These are phyloP conservation scores for Salpingus planirostris DNA, from an alignment of 2,888 invertebrate species.

Conservation along the genomic window DNA sequence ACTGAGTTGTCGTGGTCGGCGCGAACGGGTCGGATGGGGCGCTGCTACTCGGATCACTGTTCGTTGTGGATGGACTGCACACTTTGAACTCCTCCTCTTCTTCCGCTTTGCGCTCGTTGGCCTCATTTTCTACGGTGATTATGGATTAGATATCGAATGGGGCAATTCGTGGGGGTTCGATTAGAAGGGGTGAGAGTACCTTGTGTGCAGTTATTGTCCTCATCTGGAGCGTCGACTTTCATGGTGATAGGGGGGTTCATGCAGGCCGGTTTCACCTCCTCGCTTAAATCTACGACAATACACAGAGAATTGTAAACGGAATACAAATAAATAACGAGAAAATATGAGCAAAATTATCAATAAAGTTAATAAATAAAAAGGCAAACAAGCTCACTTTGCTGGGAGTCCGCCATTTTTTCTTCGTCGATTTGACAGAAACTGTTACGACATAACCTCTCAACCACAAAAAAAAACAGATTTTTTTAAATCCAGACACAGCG, in stretches of 20 bases:
- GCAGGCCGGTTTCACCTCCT: slow-evolving; percentile 19
- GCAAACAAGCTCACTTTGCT: slow-evolving; percentile 1
- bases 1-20: slow-evolving; percentile 16
- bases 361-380: too few species aligned
- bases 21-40: slow-evolving; percentile 23
- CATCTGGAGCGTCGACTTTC: slow-evolving; percentile 34
- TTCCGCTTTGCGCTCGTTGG: slow-evolving; percentile 21
- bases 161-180: too few species aligned
- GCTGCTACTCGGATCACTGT: slow-evolving; percentile 14
- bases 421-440: background rate
- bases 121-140: slow-evolving; percentile 24
- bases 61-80: slow-evolving; percentile 24
- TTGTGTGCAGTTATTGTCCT: slow-evolving; percentile 21
- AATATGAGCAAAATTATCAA: too few species aligned
- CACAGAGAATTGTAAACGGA: too few species aligned
- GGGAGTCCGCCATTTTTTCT: background rate
- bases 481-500: slow-evolving; percentile 9
- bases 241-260: slow-evolving; percentile 33
- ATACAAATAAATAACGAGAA: too few species aligned
- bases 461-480: slow-evolving; percentile 12
- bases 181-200: slow-evolving; percentile 18
- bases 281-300: slow-evolving; percentile 20
- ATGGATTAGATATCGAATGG: too few species aligned
- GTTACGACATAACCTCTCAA: background rate
- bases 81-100: slow-evolving; percentile 24